phyloP scores from a whole-genome alignment of 2,888 invertebrate genomes.

The Stenoptilia bipunctidactyla region DNA sequence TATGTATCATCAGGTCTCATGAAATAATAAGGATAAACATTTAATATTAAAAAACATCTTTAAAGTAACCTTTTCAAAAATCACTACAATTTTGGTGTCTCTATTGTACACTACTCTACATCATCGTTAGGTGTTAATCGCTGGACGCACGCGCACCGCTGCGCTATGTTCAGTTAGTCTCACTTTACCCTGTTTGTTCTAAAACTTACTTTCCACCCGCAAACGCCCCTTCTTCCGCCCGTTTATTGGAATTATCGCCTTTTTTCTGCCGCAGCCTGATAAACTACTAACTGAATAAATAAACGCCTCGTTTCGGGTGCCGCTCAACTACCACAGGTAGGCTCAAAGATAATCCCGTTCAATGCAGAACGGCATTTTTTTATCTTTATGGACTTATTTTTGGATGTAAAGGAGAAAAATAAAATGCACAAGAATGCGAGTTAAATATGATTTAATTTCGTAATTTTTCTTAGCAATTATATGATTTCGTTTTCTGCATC shows the following conservation, averaged over 20 bases:
- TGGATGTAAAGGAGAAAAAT: constrained; percentile 4
- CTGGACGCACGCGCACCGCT: constrained; percentile 34
- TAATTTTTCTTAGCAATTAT: constrained; percentile 70
- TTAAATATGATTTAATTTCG: constrained; percentile 71
- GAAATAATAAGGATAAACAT: too few species aligned
- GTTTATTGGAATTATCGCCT: constrained; percentile 55
- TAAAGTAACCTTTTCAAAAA: too few species aligned
- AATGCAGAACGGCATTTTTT: too few species aligned
- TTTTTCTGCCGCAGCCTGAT: constrained; percentile 39
- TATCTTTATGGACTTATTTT: too few species aligned
- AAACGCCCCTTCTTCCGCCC: constrained; percentile 56
- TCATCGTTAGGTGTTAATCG: constrained; percentile 47
- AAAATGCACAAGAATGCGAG: constrained; percentile 31
- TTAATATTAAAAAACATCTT: too few species aligned
- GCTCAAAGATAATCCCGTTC: too few species aligned
- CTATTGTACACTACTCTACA: too few species aligned
- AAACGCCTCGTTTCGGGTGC: constrained; percentile 8
- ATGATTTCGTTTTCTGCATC: constrained; percentile 65
- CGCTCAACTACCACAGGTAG: too few species aligned
- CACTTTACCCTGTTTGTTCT: constrained; percentile 57
- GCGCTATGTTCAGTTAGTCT: constrained; percentile 43
- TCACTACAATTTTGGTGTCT: too few species aligned
- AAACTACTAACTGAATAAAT: constrained; percentile 33
- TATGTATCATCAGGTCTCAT: too few species aligned
- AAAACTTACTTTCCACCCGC: constrained; percentile 51